These are phyloP conservation scores for Scalopus aquaticus DNA, from an alignment of 2,113 vertebrate species.

Conservation along the genomic window DNA sequence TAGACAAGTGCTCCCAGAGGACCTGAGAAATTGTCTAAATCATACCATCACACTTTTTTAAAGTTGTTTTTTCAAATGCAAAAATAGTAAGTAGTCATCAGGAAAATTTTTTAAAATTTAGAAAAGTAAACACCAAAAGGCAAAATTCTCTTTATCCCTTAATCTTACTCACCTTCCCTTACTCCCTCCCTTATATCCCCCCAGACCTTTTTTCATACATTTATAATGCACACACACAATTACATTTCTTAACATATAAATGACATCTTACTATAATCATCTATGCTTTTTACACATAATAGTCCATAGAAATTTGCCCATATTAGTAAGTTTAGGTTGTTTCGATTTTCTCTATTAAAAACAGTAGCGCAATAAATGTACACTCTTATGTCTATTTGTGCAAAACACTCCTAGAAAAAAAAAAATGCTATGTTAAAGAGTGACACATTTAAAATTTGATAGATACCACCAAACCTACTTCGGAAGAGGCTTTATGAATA, in stretches of 20 bases:
- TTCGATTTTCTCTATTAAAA: constrained; percentile 17
- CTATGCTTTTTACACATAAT: not conserved
- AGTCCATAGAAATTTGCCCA: not conserved
- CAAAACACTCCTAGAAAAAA: constrained; percentile 32
- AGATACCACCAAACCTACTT: not conserved
- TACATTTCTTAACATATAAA: constrained; percentile 3
- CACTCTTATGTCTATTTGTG: not conserved
- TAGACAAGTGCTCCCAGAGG: not conserved
- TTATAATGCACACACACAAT: not conserved
- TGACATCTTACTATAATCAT: not conserved
- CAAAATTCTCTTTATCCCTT: not conserved
- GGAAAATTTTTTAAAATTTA: not conserved
- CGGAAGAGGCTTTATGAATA: not conserved
- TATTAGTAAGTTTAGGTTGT: not conserved
- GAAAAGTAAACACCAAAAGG: constrained; percentile 19
- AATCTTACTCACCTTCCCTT: not conserved
- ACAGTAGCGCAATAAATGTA: not conserved
- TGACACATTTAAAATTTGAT: constrained; percentile 9
- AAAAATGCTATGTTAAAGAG: not conserved
- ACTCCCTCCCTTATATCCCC: not conserved
- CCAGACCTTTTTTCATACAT: not conserved
- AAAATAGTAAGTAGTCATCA: not conserved
- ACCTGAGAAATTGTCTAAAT: not conserved
- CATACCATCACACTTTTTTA: not conserved
- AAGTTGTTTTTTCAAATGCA: not conserved